These are phyloP conservation scores for Dasypolia templi DNA, from an alignment of 2,888 invertebrate genomes.

Conservation along the genomic window DNA sequence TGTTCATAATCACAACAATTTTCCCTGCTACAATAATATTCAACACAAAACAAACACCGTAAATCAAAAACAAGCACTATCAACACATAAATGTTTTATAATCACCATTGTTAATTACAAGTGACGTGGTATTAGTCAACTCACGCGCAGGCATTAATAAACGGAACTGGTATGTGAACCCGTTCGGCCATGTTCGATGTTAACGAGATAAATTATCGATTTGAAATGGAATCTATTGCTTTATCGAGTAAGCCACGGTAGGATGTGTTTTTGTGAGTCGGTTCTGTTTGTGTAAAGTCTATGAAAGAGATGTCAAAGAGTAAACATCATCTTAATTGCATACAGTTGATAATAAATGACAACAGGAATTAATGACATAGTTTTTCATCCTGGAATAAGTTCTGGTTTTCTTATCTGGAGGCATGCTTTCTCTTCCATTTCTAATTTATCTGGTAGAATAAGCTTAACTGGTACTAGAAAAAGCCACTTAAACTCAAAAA, in stretches of 20 bases:
- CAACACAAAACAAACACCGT: neutral
- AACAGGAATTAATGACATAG: too few relatives aligned
- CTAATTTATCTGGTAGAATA: too few relatives aligned
- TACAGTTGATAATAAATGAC: too few relatives aligned
- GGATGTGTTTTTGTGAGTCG: neutral
- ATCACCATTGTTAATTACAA: constrained; percentile 72
- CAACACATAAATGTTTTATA: constrained; percentile 65
- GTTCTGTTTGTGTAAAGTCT: too few relatives aligned
- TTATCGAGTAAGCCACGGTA: constrained; percentile 5
- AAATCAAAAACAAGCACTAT: constrained; percentile 37
- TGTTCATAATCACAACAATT: neutral
- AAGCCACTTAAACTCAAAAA: too few relatives aligned
- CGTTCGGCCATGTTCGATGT: constrained; percentile 51
- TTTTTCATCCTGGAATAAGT: too few relatives aligned
- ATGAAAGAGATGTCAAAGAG: too few relatives aligned
- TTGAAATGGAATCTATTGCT: constrained; percentile 36
- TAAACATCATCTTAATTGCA: too few relatives aligned
- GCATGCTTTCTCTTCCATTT: too few relatives aligned
- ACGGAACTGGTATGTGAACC: constrained; percentile 59
- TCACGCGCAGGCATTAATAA: constrained; percentile 62
- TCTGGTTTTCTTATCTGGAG: too few relatives aligned
- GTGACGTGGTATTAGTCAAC: constrained; percentile 66
- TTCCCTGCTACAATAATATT: neutral
- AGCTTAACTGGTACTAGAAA: too few relatives aligned
- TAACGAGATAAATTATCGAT: constrained; percentile 49